These are phyloP conservation scores for Balaenoptera acutorostrata DNA, from an alignment of 2,113 vertebrate species.

Conservation along the genomic window DNA sequence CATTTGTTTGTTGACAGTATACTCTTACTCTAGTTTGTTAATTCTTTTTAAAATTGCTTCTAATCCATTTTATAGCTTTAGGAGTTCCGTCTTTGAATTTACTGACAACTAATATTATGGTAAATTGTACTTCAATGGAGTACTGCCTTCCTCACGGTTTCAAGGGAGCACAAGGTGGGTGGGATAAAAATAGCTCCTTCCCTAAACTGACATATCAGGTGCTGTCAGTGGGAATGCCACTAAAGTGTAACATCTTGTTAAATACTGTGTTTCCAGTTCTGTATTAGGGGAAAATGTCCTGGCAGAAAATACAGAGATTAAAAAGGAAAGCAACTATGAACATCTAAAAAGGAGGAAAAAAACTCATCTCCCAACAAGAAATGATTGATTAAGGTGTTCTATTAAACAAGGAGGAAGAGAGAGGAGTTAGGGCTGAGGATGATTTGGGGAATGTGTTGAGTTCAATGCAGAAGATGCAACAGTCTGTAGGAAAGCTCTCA, in stretches of 20 bases:
- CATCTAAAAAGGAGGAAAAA: not conserved
- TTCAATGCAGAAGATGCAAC: not conserved
- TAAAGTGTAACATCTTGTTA: constrained; percentile 70
- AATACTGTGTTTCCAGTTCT: constrained; percentile 64
- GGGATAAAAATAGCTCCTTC: constrained; percentile 72
- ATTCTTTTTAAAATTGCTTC: constrained; percentile 89
- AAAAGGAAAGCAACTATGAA: not conserved
- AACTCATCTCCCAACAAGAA: not conserved
- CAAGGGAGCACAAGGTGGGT: constrained; percentile 81
- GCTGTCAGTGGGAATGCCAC: constrained; percentile 58
- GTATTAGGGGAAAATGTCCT: constrained; percentile 58
- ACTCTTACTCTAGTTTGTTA: constrained; percentile 91
- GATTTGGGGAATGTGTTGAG: constrained; percentile 25
- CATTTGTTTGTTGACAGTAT: constrained; percentile 92
- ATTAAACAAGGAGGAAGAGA: not conserved
- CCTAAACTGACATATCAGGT: constrained; percentile 68
- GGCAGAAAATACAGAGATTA: constrained; percentile 36
- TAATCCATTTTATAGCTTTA: constrained; percentile 91
- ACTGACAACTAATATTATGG: constrained; percentile 87
- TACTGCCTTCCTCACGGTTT: constrained; percentile 72
- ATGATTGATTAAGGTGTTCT: not conserved
- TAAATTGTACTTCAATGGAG: constrained; percentile 79
- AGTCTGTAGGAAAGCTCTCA: not conserved
- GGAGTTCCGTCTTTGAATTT: constrained; percentile 86
- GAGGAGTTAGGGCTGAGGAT: not conserved